phyloP scores from a whole-genome alignment of 2,888 invertebrate genomes.

The Catocala nupta region DNA sequence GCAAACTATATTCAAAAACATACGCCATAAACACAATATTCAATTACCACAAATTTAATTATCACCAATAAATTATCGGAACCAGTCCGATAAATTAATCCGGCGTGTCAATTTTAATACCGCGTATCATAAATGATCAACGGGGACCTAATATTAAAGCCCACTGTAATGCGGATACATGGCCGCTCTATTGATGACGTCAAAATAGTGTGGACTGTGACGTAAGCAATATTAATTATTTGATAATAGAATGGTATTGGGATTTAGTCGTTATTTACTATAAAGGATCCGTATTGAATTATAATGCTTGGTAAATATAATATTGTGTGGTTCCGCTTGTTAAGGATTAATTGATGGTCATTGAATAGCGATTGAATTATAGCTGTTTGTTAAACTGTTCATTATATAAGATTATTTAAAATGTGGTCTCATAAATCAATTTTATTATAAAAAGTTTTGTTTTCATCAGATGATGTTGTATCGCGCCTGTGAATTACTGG shows the following conservation, averaged over 20 bases:
- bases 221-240: no score
- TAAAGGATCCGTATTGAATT: neutral
- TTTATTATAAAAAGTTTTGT: no score
- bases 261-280: neutral
- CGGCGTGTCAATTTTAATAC: conserved; percentile 35
- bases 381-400: no score
- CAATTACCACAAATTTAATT: neutral
- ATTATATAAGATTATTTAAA: no score
- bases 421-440: no score
- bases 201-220: neutral
- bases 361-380: no score
- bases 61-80: conserved; percentile 26
- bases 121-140: conserved; percentile 39
- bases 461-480: no score
- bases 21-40: neutral
- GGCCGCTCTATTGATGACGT: conserved; percentile 16
- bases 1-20: neutral
- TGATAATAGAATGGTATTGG: no score
- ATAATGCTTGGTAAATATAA: neutral
- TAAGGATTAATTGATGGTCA: no score
- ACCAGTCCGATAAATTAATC: conserved; percentile 39
- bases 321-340: no score
- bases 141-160: conserved; percentile 30
- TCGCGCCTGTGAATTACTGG: no score
- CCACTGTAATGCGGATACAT: conserved; percentile 29